Evolutionary conservation across 2,113 vertebrate species (phyloP).

Genomic region (Trogon melanurus): DNA sequence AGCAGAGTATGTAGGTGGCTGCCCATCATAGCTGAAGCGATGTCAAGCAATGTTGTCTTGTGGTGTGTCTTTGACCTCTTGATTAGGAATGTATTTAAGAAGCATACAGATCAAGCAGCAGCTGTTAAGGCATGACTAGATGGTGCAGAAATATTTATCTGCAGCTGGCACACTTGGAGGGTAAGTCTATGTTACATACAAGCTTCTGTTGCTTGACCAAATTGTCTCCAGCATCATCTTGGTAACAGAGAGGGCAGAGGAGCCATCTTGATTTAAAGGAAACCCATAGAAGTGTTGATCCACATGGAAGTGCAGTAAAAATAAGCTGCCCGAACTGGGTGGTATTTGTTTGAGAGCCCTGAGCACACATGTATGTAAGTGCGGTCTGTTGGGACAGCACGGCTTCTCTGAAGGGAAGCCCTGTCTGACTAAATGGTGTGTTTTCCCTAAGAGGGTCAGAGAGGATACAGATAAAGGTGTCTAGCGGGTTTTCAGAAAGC

Average conservation of each 20-base stretch:
- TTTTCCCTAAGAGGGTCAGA: neutral
- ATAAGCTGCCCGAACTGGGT: neutral
- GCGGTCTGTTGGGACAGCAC: neutral
- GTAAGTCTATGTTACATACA: neutral
- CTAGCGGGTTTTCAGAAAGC: neutral
- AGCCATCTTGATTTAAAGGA: neutral
- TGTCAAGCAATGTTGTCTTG: neutral
- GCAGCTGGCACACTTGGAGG: neutral
- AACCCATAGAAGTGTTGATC: neutral
- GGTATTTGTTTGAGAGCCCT: neutral
- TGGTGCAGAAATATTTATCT: neutral
- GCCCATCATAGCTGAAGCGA: neutral
- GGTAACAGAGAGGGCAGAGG: neutral
- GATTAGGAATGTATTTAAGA: neutral
- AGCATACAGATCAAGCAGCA: neutral
- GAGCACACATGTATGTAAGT: rapidly evolving
- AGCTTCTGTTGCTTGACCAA: rapidly evolving
- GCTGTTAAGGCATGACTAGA: neutral
- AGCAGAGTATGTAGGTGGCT: neutral
- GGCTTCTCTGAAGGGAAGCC: neutral
- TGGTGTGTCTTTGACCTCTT: neutral
- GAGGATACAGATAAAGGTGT: neutral
- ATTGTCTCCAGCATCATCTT: neutral
- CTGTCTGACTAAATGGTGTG: neutral
- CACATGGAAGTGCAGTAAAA: neutral